These are phyloP conservation scores for Clinocottus analis DNA, from an alignment of 2,113 vertebrate genomes.

Conservation along the genomic window DNA sequence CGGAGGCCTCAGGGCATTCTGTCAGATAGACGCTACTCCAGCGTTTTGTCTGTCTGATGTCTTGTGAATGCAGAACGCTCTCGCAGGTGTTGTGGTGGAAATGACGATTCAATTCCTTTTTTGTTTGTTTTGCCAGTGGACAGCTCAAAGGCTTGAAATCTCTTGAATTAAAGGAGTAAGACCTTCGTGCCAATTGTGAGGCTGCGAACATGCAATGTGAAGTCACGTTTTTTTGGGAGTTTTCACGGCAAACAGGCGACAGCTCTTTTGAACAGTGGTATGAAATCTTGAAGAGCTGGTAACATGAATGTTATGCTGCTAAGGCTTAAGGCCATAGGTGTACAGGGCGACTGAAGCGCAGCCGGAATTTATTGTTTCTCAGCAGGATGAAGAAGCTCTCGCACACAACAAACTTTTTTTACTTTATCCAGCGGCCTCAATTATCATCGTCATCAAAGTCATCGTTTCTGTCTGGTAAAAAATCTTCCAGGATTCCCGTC, in stretches of 20 bases:
- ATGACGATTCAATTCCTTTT: slow-evolving; percentile 30
- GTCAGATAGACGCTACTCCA: slow-evolving; percentile 61
- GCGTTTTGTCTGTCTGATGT: slow-evolving; percentile 69
- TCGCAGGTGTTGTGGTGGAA: slow-evolving; percentile 56
- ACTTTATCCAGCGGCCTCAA: not conserved
- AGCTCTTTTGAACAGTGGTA: slow-evolving; percentile 24
- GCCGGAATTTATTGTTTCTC: not conserved
- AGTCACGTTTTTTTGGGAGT: slow-evolving; percentile 7
- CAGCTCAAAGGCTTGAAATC: slow-evolving; percentile 17
- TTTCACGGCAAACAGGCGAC: slow-evolving; percentile 23
- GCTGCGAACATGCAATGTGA: not conserved
- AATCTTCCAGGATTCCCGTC: not conserved
- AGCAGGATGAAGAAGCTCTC: not conserved
- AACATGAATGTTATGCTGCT: slow-evolving; percentile 9
- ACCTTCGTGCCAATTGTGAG: slow-evolving; percentile 31
- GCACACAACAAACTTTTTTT: not conserved
- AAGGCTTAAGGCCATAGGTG: not conserved
- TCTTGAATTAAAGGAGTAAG: slow-evolving; percentile 30
- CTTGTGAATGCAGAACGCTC: slow-evolving; percentile 53
- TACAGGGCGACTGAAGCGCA: not conserved
- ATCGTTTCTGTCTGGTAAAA: not conserved
- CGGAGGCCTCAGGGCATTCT: slow-evolving; percentile 65
- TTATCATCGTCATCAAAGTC: not conserved
- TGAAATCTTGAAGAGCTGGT: slow-evolving; percentile 2
- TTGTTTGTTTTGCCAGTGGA: not conserved